Percentiles rank a stretch among this genome's conserved stretches.
Conservation (phyloP, 2,113 vertebrate genomes). For the Vidua macroura region DNA sequence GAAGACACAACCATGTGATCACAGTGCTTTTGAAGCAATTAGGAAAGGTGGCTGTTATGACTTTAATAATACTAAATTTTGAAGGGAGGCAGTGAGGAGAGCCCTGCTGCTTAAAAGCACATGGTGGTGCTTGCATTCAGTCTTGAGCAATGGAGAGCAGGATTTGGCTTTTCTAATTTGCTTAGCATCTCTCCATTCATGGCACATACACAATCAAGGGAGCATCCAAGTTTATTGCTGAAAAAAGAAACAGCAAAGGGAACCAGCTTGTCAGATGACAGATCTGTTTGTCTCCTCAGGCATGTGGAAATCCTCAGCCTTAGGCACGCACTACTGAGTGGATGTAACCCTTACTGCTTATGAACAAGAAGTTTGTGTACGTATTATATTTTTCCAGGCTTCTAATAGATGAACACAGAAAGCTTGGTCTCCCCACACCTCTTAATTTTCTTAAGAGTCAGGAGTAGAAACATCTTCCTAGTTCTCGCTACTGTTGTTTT, state of each 20-base stretch:
- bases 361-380: neutral
- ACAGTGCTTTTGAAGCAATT: neutral
- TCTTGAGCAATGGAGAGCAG: neutral
- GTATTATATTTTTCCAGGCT: neutral
- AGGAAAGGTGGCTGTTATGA: neutral
- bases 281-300: neutral
- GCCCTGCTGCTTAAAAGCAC: neutral
- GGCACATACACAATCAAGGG: neutral
- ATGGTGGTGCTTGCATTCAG: accelerated
- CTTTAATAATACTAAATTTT: neutral
- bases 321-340: neutral
- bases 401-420: neutral
- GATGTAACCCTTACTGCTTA: neutral
- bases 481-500: neutral
- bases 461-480: neutral
- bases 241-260: neutral
- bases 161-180: neutral
- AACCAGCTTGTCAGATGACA: neutral
- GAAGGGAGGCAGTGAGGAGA: neutral
- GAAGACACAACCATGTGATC: neutral
- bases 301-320: neutral
- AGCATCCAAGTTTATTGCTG: neutral
- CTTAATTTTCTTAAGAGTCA: neutral
- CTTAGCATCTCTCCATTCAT: neutral
- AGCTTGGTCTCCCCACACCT: neutral